Evolutionary conservation across 2,113 vertebrate genomes (phyloP).

Genomic region (Lutjanus erythropterus): DNA sequence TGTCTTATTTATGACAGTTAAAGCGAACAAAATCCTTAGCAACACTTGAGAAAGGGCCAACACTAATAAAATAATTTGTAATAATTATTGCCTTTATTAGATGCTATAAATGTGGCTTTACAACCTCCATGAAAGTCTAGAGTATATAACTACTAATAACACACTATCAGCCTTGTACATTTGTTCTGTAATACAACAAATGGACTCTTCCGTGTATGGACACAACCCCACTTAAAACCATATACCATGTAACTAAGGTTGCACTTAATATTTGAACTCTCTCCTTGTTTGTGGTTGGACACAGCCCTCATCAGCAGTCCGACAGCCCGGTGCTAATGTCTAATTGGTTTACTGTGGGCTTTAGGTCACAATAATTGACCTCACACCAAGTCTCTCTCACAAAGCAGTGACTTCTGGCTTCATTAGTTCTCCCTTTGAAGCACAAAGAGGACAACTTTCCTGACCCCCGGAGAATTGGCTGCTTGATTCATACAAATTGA

Average conservation of each 20-base stretch:
- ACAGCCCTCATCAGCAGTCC: constrained; percentile 34
- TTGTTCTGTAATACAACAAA: background rate
- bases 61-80: background rate
- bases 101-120: background rate
- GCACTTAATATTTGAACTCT: constrained; percentile 27
- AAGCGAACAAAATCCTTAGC: too few relatives aligned
- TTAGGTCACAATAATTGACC: constrained; percentile 73
- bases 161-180: background rate
- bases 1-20: too few relatives aligned
- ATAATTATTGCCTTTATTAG: background rate
- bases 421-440: constrained; percentile 80
- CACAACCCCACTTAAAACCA: background rate
- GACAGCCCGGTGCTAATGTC: constrained; percentile 38
- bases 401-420: constrained; percentile 72
- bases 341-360: constrained; percentile 72
- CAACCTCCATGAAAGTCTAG: background rate
- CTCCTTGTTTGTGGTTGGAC: constrained; percentile 20
- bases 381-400: constrained; percentile 51
- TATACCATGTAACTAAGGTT: background rate
- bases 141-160: background rate
- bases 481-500: constrained; percentile 83
- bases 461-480: constrained; percentile 75
- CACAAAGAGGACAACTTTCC: constrained; percentile 67
- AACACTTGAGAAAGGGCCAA: background rate
- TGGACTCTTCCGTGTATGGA: background rate